Conservation (phyloP, 2,113 vertebrate genomes). For the Promerops cafer region DNA sequence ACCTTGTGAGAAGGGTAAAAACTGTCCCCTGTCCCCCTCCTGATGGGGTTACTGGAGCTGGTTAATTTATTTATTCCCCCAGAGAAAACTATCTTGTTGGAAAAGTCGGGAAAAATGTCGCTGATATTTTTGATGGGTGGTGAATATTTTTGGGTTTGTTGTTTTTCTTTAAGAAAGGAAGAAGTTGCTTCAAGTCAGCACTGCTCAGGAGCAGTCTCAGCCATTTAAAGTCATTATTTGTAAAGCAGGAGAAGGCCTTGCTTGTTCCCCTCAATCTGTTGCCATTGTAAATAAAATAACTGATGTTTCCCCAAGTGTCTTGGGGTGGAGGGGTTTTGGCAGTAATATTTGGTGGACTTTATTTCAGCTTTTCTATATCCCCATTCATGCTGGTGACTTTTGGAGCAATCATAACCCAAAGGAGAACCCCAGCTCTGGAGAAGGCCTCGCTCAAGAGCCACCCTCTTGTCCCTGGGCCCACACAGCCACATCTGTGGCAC, state of each 20-base stretch:
- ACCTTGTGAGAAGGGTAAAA: neutral
- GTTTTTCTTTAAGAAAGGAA: neutral
- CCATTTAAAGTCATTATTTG: neutral
- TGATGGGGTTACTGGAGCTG: neutral
- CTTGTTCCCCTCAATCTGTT: neutral
- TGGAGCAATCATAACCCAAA: neutral
- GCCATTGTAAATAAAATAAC: neutral
- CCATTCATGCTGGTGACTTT: neutral
- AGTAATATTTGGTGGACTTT: neutral
- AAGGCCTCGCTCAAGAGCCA: neutral
- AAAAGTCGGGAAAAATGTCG: neutral
- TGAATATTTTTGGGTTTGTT: neutral
- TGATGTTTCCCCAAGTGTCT: neutral
- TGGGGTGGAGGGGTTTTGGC: too few species aligned
- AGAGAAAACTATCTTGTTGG: neutral
- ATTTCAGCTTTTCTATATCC: neutral
- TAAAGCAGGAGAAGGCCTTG: neutral
- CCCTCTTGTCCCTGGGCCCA: neutral
- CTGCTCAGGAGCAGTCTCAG: neutral
- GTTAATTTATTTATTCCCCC: neutral
- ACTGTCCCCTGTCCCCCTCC: neutral
- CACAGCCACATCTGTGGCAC: accelerated
- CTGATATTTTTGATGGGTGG: neutral
- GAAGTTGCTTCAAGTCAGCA: neutral
- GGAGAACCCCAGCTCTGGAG: neutral